Conservation (phyloP, 2,888 invertebrate genomes). For the Drosophila merina region DNA sequence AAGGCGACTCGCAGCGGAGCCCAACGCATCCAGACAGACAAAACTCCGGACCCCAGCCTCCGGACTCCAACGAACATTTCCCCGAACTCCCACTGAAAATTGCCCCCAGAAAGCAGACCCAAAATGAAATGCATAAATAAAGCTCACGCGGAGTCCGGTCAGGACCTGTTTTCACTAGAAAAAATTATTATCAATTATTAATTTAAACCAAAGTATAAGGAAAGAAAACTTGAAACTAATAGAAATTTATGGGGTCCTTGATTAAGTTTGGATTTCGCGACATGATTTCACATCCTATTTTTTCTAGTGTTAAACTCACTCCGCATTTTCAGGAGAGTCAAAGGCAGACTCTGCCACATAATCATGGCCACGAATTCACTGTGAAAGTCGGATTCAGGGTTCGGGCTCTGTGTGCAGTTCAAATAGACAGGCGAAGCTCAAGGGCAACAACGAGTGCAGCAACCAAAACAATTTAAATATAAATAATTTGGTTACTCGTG, state of each 20-base stretch:
- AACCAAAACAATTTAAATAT: constrained; percentile 76
- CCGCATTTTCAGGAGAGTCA: constrained; percentile 46
- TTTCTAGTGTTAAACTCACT: constrained; percentile 19
- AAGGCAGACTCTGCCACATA: constrained; percentile 70
- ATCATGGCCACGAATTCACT: constrained; percentile 58
- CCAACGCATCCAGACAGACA: constrained; percentile 31
- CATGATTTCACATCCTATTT: background rate
- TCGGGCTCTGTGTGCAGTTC: constrained; percentile 27
- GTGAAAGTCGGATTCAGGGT: constrained; percentile 8
- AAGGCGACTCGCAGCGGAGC: constrained; percentile 57
- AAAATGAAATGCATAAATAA: constrained; percentile 78
- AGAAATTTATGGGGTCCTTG: background rate
- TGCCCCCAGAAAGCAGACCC: constrained; percentile 46
- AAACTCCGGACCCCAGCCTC: constrained; percentile 12
- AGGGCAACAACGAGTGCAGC: constrained; percentile 56
- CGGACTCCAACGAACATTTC: background rate
- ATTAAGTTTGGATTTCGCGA: too few species aligned
- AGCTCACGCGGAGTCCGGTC: constrained; percentile 54
- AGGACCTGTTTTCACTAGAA: constrained; percentile 36
- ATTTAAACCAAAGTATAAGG: background rate
- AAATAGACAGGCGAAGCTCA: constrained; percentile 61
- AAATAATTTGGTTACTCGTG: constrained; percentile 75
- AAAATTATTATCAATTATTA: background rate
- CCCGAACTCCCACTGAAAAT: constrained; percentile 2
- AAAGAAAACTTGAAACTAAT: background rate